These are phyloP conservation scores for Aegypius monachus DNA, from an alignment of 2,113 vertebrate species.

Conservation along the genomic window DNA sequence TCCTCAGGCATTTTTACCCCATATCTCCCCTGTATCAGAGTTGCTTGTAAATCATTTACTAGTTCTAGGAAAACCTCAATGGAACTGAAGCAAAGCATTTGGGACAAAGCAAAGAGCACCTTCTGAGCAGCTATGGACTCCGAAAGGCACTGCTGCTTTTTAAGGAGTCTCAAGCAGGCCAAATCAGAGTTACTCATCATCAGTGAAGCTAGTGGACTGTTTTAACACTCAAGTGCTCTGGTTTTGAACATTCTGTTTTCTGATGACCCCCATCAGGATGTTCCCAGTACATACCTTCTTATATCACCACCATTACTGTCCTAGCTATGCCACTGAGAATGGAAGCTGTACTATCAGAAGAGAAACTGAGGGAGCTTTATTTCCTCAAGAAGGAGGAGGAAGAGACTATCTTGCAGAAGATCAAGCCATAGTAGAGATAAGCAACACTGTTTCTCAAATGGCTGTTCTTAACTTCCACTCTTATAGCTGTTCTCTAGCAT, in stretches of 20 bases:
- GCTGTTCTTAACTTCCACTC: background rate
- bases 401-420: background rate
- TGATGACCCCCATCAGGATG: background rate
- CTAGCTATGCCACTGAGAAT: rapidly evolving
- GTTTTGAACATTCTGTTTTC: background rate
- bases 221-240: background rate
- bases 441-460: background rate
- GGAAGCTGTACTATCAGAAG: background rate
- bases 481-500: background rate
- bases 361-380: background rate
- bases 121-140: background rate
- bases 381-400: background rate
- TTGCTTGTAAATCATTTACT: background rate
- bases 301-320: background rate
- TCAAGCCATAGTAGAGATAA: background rate
- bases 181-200: background rate
- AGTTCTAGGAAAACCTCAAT: background rate
- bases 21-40: background rate
- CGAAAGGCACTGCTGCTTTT: background rate
- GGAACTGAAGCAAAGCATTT: background rate
- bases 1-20: background rate
- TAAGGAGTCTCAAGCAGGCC: background rate
- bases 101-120: background rate
- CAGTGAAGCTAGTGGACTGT: background rate
- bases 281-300: background rate